Conservation (phyloP, 1,140 invertebrate species). For the Hetaerina americana region DNA sequence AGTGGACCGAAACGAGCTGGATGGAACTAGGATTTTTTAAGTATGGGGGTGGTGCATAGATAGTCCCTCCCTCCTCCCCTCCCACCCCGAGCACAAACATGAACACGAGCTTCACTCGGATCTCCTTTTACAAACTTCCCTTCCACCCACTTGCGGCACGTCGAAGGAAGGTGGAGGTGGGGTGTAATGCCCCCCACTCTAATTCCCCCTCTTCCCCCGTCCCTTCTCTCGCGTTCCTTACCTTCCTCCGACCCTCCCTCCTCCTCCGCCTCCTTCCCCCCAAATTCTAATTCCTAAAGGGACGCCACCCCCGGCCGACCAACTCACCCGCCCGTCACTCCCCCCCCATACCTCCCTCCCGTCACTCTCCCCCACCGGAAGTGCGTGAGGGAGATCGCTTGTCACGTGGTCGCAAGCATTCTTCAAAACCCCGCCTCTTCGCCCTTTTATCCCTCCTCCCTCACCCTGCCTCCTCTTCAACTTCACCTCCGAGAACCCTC, state of each 20-base stretch:
- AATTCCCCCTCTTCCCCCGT: neutral
- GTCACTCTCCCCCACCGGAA: constrained; percentile 13
- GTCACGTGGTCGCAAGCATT: neutral
- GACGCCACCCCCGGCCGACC: neutral
- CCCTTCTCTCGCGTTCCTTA: neutral
- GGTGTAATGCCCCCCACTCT: too few relatives aligned
- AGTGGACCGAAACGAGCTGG: too few relatives aligned
- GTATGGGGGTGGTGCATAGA: too few relatives aligned
- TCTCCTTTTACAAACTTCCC: too few relatives aligned
- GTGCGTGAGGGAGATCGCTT: neutral
- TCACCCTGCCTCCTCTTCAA: neutral
- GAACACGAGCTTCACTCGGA: too few relatives aligned
- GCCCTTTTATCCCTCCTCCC: neutral
- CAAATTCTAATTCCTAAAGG: constrained; percentile 17
- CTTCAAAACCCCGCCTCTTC: neutral
- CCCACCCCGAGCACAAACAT: too few relatives aligned
- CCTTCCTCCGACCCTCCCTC: constrained; percentile 13
- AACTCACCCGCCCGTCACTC: neutral
- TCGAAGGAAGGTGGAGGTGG: too few relatives aligned
- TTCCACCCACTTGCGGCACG: too few relatives aligned
- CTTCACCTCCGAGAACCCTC: neutral
- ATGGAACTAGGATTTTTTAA: too few relatives aligned
- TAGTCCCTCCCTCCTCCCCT: too few relatives aligned
- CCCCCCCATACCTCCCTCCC: constrained; percentile 8
- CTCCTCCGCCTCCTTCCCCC: constrained; percentile 18